A percentile compares a stretch with the other conserved stretches of the same genome.
Conservation (phyloP, 30 jellyfish, hydroid and myxozoan genomes). For the Morbakka virulenta region DNA sequence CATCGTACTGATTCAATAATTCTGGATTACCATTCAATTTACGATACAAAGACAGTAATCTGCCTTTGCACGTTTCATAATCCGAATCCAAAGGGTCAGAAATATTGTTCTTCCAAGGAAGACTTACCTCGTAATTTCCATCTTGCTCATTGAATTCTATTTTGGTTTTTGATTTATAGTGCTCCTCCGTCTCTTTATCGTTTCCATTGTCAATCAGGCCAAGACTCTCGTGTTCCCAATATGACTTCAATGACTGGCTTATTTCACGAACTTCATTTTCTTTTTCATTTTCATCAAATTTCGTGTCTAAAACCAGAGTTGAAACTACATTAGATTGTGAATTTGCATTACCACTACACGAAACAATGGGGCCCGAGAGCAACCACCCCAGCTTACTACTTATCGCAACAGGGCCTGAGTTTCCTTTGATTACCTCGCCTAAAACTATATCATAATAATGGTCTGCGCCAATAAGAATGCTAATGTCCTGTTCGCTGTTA, state of each 20-base stretch:
- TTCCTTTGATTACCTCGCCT: constrained; percentile 42
- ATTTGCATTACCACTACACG: background rate
- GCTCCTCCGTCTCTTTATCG: background rate
- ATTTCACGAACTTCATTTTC: constrained; percentile 15
- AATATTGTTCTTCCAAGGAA: constrained; percentile 33
- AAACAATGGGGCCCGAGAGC: constrained; percentile 30
- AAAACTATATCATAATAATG: constrained; percentile 14
- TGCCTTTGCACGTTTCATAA: constrained; percentile 20
- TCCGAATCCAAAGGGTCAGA: constrained; percentile 4
- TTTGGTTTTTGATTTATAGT: background rate
- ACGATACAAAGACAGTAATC: background rate
- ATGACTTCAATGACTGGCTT: background rate
- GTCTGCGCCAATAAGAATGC: constrained; percentile 35
- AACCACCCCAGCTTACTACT: constrained; percentile 56
- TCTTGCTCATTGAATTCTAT: constrained; percentile 14
- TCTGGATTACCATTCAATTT: constrained; percentile 13
- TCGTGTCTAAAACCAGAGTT: constrained; percentile 10
- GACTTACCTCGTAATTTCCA: constrained; percentile 37
- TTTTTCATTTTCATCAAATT: background rate
- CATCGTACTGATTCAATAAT: constrained; percentile 6
- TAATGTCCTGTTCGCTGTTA: too few relatives aligned
- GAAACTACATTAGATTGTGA: background rate
- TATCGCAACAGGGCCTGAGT: constrained; percentile 51
- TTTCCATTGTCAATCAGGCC: too few relatives aligned
- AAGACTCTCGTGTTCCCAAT: constrained; percentile 13